Conservation (phyloP, 2,113 vertebrate genomes). For the Poeciliopsis retropinna region DNA sequence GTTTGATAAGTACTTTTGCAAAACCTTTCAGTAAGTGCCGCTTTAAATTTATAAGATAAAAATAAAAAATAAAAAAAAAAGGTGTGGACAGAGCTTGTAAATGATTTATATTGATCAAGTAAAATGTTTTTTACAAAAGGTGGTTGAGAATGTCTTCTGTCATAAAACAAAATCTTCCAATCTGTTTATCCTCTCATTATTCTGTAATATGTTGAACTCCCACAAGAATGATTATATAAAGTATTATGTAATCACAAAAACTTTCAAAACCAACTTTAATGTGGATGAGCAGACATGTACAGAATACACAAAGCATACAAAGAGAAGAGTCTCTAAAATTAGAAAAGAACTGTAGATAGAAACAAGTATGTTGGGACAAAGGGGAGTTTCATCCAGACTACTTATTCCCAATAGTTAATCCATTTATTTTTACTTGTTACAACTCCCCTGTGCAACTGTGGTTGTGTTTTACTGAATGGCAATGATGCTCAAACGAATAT, state of each 20-base stretch:
- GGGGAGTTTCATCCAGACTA: conserved; percentile 8
- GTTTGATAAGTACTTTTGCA: too few relatives aligned
- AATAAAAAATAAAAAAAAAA: too few relatives aligned
- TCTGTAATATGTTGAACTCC: neutral
- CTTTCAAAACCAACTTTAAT: conserved; percentile 67
- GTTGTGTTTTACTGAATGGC: conserved; percentile 48
- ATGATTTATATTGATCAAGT: neutral
- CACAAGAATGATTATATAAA: neutral
- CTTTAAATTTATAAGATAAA: neutral
- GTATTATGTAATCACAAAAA: conserved; percentile 13
- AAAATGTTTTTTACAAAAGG: neutral
- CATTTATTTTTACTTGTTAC: conserved; percentile 15
- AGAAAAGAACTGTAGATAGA: conserved; percentile 6
- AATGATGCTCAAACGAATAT: conserved; percentile 7
- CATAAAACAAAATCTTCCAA: neutral
- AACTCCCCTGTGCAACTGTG: conserved; percentile 36
- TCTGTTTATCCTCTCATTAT: neutral
- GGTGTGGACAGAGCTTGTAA: neutral
- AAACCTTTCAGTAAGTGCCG: neutral
- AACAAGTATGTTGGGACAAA: conserved; percentile 15
- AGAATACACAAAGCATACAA: conserved; percentile 51
- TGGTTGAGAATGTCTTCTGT: neutral
- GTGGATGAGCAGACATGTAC: conserved; percentile 54
- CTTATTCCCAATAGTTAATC: conserved; percentile 7
- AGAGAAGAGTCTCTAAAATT: conserved; percentile 38